Percentiles rank a stretch among this genome's conserved stretches.
Conservation (phyloP, 1,140 invertebrate species). For the Andrena cerasifolii region DNA sequence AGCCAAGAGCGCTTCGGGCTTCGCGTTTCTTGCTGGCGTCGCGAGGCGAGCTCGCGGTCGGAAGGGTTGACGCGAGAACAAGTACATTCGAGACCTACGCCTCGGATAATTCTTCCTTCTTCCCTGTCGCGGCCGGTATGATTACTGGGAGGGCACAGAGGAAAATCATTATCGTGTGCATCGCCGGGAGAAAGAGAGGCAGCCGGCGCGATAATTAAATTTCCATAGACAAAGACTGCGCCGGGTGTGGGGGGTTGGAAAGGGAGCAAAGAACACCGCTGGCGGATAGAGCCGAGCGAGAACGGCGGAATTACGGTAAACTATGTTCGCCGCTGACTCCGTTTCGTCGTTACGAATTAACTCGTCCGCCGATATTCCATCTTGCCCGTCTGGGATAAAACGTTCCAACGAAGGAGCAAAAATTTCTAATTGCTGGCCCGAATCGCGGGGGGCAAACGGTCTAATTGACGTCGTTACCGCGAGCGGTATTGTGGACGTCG, state of each 20-base stretch:
- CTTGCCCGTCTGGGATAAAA: background rate
- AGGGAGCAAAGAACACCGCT: constrained; percentile 12
- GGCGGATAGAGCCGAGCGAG: constrained; percentile 16
- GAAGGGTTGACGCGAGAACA: background rate
- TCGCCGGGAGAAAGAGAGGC: constrained; percentile 39
- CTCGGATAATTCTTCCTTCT: too few relatives aligned
- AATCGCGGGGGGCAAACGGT: background rate
- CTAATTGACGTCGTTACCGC: constrained; percentile 21
- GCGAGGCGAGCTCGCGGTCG: background rate
- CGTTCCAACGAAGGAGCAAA: background rate
- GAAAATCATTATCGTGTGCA: constrained; percentile 56
- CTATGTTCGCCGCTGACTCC: constrained; percentile 33
- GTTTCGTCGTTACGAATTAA: constrained; percentile 44
- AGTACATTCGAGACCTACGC: too few relatives aligned
- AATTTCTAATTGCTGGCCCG: background rate
- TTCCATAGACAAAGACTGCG: constrained; percentile 48
- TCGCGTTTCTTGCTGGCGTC: constrained; percentile 27
- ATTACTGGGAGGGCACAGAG: constrained; percentile 26
- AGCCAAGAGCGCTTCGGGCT: constrained; percentile 34
- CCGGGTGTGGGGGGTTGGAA: constrained; percentile 7
- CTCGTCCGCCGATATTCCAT: background rate
- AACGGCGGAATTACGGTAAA: constrained; percentile 39
- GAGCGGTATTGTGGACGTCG: constrained; percentile 10
- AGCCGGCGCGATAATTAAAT: constrained; percentile 56
- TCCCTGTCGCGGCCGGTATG: background rate